These are phyloP conservation scores for Hyalella azteca DNA, from an alignment of 2,888 invertebrate genomes.

Conservation along the genomic window DNA sequence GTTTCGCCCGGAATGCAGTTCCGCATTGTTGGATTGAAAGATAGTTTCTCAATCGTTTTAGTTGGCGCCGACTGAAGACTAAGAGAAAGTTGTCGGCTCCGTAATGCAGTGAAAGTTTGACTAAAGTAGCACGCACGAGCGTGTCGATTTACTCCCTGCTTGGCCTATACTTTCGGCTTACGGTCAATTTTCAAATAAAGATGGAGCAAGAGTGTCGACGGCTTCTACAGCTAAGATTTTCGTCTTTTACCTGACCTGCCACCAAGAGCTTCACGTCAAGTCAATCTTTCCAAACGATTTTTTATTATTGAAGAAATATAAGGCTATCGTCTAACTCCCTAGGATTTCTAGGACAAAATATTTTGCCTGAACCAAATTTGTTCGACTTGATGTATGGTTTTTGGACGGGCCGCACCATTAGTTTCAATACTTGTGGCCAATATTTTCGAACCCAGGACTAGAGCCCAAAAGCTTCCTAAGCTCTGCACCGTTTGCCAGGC, in stretches of 20 bases:
- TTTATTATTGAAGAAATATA: slow-evolving; percentile 11
- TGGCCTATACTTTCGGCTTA: background rate
- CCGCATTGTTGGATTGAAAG: no score
- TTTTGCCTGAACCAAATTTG: slow-evolving; percentile 12
- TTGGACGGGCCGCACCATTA: slow-evolving; percentile 8
- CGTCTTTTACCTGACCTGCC: background rate
- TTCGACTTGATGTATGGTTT: slow-evolving; percentile 16
- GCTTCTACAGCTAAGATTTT: background rate
- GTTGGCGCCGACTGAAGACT: background rate
- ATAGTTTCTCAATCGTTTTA: background rate
- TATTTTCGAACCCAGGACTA: background rate
- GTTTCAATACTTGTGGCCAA: slow-evolving; percentile 27
- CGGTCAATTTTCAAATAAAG: background rate
- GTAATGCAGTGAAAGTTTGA: background rate
- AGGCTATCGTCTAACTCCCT: background rate
- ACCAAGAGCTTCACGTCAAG: background rate
- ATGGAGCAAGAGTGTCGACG: background rate
- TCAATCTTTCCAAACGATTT: background rate
- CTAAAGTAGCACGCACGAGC: background rate
- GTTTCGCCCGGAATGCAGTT: no score
- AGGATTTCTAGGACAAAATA: background rate
- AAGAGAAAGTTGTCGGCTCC: background rate
- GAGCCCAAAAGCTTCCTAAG: background rate
- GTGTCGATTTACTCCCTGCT: background rate
- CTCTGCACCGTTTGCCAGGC: background rate